Evolutionary conservation across 2,888 invertebrate genomes (phyloP).

Genomic region (Sarcophaga variegata): DNA sequence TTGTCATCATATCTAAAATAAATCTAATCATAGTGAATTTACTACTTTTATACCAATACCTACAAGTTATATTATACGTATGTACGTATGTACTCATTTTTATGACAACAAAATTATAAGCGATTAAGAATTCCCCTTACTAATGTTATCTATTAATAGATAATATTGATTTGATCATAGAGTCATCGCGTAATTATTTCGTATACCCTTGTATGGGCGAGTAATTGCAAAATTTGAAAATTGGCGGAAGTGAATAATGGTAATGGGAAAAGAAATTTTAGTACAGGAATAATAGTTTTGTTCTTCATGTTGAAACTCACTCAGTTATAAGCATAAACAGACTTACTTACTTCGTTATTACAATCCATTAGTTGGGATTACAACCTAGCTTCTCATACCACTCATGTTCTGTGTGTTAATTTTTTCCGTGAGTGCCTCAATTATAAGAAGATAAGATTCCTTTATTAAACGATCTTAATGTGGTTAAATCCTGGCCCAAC

Average conservation of each 20-base stretch:
- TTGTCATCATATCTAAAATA: constrained; percentile 53
- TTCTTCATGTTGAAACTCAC: too few species aligned
- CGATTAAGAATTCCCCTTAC: background rate
- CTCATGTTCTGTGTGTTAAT: too few species aligned
- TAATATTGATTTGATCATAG: constrained; percentile 37
- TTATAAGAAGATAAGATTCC: background rate
- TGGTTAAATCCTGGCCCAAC: too few species aligned
- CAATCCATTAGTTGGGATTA: too few species aligned
- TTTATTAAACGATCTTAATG: too few species aligned
- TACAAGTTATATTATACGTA: too few species aligned
- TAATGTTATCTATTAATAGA: constrained; percentile 28
- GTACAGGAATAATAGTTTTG: too few species aligned
- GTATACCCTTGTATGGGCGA: background rate
- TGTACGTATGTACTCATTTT: too few species aligned
- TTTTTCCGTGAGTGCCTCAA: background rate
- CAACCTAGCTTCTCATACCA: too few species aligned
- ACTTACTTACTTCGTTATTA: background rate
- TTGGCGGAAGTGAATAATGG: background rate
- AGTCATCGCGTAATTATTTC: constrained; percentile 32
- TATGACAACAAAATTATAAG: constrained; percentile 2
- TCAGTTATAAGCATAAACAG: background rate
- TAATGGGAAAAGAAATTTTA: too few species aligned
- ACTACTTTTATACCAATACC: background rate
- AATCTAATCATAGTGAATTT: constrained; percentile 24
- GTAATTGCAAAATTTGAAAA: background rate